Evolutionary conservation across 2,888 invertebrate genomes (phyloP), one percentile per base, ranked within the genome.

Genomic region (Penaeus monodon): DNA sequence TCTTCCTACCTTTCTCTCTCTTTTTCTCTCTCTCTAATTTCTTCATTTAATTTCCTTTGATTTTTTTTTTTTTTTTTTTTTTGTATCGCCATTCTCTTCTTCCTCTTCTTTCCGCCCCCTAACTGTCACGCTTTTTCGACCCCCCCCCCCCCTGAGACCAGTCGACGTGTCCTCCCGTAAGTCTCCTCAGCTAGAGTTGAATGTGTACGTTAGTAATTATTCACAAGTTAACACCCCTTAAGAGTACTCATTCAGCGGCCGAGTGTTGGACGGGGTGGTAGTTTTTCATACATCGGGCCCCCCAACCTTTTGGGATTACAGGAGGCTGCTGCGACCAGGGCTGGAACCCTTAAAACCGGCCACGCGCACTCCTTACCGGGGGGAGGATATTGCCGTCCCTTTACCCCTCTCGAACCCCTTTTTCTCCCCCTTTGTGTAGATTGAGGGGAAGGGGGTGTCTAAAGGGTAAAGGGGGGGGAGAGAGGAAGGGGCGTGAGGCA

Each of bases 181-280:
- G 65, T 22, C 29, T 24, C 29, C 80, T 80, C 65, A 29, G n/a
- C 17, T n/a, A 20, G 44, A 14, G n/a, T 27, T 70, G 70, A 44
- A 24, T 44, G 81, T 81, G 81, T 81, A 44, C 44, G 44, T n/a
- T 44, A 44, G 81, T 81, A 81, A 81, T 81, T 81, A 81, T 81
- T 81, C 81, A 81, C 33, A 81, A 66, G 81, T 81, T 81, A 81
- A 65, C 81, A 68, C 22, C 38, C 81, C 44, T 44, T 44, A 68
- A 66, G 81, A 81, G 81, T 81, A 81, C 81, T 81, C 81, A 81
- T 81, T 81, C 81, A 81, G 66, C 66, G 49, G 24, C 65, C 49
- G 81, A 81, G 81, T 66, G 81, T 44, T 20, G 38, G 68, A 66
- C 66, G 38, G 12, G 49, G 20, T 38, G 70, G 10, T 44, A 70